Base-by-base conservation (phyloP, 2,797 vertebrate species). In the Sphenodon punctatus region DNA sequence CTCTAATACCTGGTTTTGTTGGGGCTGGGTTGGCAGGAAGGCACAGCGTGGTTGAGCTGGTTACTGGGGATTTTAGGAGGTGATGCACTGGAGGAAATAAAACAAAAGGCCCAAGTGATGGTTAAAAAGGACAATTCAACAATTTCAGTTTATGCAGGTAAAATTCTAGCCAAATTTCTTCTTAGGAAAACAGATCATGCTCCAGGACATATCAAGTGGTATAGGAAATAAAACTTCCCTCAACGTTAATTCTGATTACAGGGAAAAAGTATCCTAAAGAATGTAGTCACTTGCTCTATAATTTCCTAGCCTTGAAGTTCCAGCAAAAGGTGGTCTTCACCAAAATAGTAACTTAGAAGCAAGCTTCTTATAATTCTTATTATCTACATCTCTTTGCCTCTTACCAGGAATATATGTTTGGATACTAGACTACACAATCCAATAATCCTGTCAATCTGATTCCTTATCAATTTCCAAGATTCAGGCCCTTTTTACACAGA, bases 401-500 rank as follows among this genome's bases (percentile, higher is more conserved):
- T 72, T 59, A 38, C 80, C 90, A 80, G 65, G 61, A 82, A 84
- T 17, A 59, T 2, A 5, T 67, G 82, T 58, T 12, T 51, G 68
- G 66, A 45, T 56, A 78, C 77, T 53, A 80, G 53, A 48, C 74
- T 73, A 69, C 65, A 46, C 23, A 68, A 38, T 30, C 76, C 45
- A 41, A 49, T 81, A 58, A 84, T 53, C 84, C 51, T 64, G 78
- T 78, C 80, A 72, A 11, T 34, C 64, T 6, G 1, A 48, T 78
- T 80, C 67, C 77, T 78, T 76, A 84, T 87, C 70, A 67, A 85
- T 86, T 81, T 59, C 56, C 83, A 59, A 87, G n/a, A n/a, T n/a
- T n/a, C n/a, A n/a, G n/a, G n/a, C n/a, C n/a, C n/a, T n/a, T n/a
- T 17, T 80, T 67, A 58, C 39, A 59, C 63, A 34, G 34, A 34